These are phyloP conservation scores for Microcebus murinus DNA, from an alignment of 2,113 vertebrate genomes.

Conservation along the genomic window DNA sequence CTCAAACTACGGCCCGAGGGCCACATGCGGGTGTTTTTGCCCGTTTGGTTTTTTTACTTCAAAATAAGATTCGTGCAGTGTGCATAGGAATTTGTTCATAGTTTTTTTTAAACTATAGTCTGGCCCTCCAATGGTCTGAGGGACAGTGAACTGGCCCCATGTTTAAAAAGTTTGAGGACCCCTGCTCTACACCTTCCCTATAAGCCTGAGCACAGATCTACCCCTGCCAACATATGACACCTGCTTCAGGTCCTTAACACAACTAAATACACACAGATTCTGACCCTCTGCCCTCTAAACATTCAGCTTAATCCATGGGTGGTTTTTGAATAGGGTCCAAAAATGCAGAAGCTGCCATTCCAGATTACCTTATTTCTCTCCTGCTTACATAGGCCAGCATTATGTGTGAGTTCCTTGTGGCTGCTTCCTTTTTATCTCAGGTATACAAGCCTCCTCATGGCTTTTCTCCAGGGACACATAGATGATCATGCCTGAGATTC, in stretches of 20 bases:
- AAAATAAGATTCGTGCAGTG: too few species aligned
- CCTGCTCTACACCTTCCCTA: neutral
- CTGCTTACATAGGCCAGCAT: neutral
- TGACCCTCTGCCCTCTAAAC: neutral
- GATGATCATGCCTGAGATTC: neutral
- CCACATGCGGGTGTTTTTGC: too few species aligned
- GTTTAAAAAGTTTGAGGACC: too few species aligned
- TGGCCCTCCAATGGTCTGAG: too few species aligned
- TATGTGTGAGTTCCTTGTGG: neutral
- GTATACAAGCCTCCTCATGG: neutral
- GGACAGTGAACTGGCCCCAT: too few species aligned
- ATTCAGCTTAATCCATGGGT: neutral
- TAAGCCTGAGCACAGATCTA: neutral
- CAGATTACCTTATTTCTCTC: neutral
- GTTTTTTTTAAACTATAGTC: too few species aligned
- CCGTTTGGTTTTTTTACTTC: too few species aligned
- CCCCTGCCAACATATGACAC: neutral
- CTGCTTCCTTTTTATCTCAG: neutral
- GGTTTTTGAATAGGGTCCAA: neutral
- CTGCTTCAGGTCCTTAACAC: neutral
- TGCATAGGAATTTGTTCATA: too few species aligned
- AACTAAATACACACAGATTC: neutral
- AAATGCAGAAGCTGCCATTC: neutral
- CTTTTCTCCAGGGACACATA: neutral
- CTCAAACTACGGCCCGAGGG: too few species aligned